Conservation (phyloP, 2,888 invertebrate species). For the Himalopsyche japonica region DNA sequence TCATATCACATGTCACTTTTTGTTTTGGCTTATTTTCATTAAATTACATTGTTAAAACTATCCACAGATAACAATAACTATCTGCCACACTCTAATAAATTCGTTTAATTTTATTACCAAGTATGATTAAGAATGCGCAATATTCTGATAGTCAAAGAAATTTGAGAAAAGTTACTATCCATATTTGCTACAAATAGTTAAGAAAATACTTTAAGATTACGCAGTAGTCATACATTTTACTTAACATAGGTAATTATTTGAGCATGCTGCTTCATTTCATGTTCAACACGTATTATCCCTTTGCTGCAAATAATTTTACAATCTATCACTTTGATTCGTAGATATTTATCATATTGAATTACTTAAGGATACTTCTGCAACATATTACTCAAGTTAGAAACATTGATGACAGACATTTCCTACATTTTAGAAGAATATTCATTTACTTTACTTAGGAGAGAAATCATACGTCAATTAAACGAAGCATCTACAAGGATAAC, state of each 20-base stretch:
- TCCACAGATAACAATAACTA: conserved; percentile 1
- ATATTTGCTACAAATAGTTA: background rate
- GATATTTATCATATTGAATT: background rate
- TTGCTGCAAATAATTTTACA: background rate
- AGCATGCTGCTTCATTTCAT: conserved; percentile 5
- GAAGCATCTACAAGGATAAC: background rate
- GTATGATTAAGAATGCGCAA: background rate
- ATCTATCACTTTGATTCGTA: background rate
- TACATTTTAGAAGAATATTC: background rate
- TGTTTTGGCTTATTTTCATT: conserved; percentile 6
- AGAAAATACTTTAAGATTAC: background rate
- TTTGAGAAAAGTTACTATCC: background rate
- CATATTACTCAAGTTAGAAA: background rate
- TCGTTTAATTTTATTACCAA: background rate
- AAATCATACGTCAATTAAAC: background rate
- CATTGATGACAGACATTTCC: background rate
- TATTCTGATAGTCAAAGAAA: background rate
- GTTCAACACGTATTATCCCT: background rate
- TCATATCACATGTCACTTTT: conserved; percentile 21
- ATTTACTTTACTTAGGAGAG: background rate
- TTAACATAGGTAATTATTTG: conserved; percentile 1
- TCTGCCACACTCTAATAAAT: background rate
- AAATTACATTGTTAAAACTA: conserved; percentile 1
- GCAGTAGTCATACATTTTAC: background rate
- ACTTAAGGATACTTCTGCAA: background rate